phyloP scores from a whole-genome alignment of 2,113 vertebrate genomes.

The Myiozetetes cayanensis region DNA sequence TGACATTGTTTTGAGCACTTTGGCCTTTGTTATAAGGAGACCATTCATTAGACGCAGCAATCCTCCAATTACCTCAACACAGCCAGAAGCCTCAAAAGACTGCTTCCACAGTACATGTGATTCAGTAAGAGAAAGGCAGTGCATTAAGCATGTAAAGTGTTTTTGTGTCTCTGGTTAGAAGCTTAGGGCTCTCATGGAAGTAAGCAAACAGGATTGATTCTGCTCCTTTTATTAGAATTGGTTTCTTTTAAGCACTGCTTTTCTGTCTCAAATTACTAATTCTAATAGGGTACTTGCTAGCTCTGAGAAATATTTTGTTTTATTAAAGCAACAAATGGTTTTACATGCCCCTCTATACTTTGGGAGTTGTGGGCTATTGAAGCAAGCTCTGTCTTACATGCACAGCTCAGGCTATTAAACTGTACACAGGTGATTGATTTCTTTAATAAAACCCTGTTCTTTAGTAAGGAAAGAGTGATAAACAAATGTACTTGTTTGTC shows the following conservation, averaged over 20 bases:
- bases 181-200: conserved; percentile 37
- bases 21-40: neutral
- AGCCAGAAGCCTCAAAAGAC: conserved; percentile 1
- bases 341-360: conserved; percentile 57
- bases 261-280: conserved; percentile 55
- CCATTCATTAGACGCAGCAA: neutral
- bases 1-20: conserved; percentile 44
- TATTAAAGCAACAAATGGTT: conserved; percentile 61
- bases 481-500: conserved; percentile 80
- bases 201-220: conserved; percentile 57
- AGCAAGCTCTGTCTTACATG: conserved; percentile 40
- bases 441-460: conserved; percentile 82
- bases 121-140: conserved; percentile 9
- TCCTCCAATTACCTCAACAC: conserved; percentile 3
- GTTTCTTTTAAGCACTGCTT: conserved; percentile 36
- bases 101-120: conserved; percentile 13
- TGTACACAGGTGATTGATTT: conserved; percentile 80
- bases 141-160: conserved; percentile 8
- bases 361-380: conserved; percentile 57
- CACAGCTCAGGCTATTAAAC: conserved; percentile 71
- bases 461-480: conserved; percentile 78
- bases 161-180: conserved; percentile 38
- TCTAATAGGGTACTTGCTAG: conserved; percentile 16
- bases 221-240: conserved; percentile 11
- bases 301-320: conserved; percentile 48